Percentiles rank a stretch among this genome's conserved stretches.
Evolutionary conservation across 2,888 invertebrate genomes (phyloP).

Genomic region (Antheraea yamamai): DNA sequence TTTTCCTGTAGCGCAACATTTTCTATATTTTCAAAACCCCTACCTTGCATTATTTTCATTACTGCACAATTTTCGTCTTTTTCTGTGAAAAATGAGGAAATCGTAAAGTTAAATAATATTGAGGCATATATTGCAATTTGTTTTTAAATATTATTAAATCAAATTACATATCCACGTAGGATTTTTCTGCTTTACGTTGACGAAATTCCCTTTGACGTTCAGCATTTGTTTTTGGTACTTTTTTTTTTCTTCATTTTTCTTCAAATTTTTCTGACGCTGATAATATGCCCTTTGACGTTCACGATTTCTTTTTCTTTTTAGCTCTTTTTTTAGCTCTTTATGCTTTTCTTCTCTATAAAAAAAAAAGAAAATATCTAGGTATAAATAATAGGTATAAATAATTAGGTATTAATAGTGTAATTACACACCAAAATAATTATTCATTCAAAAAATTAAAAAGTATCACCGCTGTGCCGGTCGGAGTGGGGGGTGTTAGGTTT

Average conservation of each 20-base stretch:
- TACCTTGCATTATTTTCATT: slow-evolving; percentile 2
- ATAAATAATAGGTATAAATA: too few relatives aligned
- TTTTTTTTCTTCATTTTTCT: slow-evolving; percentile 36
- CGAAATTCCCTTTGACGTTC: slow-evolving; percentile 45
- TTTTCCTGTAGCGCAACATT: slow-evolving; percentile 35
- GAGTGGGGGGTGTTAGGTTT: too few relatives aligned
- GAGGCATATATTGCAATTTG: slow-evolving; percentile 37
- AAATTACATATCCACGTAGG: slow-evolving; percentile 40
- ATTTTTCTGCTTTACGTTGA: slow-evolving; percentile 43
- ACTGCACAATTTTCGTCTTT: slow-evolving; percentile 39
- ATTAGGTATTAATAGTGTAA: too few relatives aligned
- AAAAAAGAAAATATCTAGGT: slow-evolving; percentile 23
- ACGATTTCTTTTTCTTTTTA: slow-evolving; percentile 35
- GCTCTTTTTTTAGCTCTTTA: slow-evolving; percentile 29
- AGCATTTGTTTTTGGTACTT: slow-evolving; percentile 41
- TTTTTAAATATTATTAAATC: slow-evolving; percentile 43
- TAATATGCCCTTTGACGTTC: slow-evolving; percentile 40
- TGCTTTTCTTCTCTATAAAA: slow-evolving; percentile 36
- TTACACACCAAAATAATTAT: slow-evolving; percentile 23
- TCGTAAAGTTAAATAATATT: slow-evolving; percentile 39
- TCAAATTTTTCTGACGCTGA: slow-evolving; percentile 35
- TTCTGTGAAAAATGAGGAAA: slow-evolving; percentile 42
- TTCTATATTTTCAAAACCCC: slow-evolving; percentile 27
- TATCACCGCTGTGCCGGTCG: not conserved
- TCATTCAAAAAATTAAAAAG: slow-evolving; percentile 28